Evolutionary conservation across 2,113 vertebrate genomes (phyloP).

Genomic region (Cyanoderma ruficeps): DNA sequence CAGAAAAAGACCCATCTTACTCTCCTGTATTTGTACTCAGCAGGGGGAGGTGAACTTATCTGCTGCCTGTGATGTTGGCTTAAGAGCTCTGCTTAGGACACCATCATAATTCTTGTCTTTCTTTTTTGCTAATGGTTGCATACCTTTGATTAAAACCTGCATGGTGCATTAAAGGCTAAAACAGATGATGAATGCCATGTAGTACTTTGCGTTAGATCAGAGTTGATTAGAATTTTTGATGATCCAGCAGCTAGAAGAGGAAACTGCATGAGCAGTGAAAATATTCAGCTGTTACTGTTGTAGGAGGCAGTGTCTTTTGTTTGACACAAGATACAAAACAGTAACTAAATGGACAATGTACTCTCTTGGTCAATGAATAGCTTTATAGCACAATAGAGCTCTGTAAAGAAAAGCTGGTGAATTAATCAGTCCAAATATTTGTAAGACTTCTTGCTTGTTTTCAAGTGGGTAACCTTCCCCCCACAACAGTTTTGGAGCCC

Average conservation of each 20-base stretch:
- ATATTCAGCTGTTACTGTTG: constrained; percentile 67
- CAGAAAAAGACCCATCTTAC: neutral
- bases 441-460: constrained; percentile 25
- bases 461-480: neutral
- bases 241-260: constrained; percentile 63
- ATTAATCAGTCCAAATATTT: constrained; percentile 64
- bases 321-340: constrained; percentile 67
- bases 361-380: constrained; percentile 53
- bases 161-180: constrained; percentile 71
- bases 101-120: constrained; percentile 69
- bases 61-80: constrained; percentile 45
- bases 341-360: constrained; percentile 68
- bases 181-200: constrained; percentile 74
- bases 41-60: constrained; percentile 5
- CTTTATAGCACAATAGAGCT: constrained; percentile 52
- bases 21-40: constrained; percentile 16
- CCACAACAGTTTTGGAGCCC: neutral
- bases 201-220: constrained; percentile 71
- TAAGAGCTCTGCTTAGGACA: constrained; percentile 46
- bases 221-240: constrained; percentile 79
- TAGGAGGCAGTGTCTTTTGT: constrained; percentile 69
- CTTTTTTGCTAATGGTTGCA: constrained; percentile 70
- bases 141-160: constrained; percentile 80
- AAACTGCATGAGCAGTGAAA: constrained; percentile 67
- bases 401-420: constrained; percentile 49